Base-by-base conservation (phyloP, 2,797 vertebrate genomes). In the Spinus olivaceus region DNA sequence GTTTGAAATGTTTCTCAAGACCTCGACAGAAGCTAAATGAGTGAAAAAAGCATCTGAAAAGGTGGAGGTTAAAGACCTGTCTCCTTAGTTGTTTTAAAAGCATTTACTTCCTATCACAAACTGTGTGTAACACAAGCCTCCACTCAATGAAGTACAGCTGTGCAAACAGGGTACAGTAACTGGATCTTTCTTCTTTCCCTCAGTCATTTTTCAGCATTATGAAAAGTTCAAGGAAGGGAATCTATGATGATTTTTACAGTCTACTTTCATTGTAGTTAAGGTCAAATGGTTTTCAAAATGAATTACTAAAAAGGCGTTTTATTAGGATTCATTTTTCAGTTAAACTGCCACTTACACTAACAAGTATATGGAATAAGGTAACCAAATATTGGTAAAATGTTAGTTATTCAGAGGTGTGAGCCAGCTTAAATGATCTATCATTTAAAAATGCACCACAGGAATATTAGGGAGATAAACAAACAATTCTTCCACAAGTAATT, bases 71-170 rank as follows among this genome's bases (percentile, higher is more conserved):
- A 94, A 98, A 97, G 97, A 97, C 95, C 85, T 97, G 95, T 97
- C 95, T 97, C 86, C 96, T 97, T 96, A 95, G 92, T 97, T 96
- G 96, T 98, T 98, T 98, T 97, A 98, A 98, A 98, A 98, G 98
- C 97, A 96, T 97, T 97, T 97, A 98, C 98, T 98, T 98, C 98
- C 97, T 97, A 98, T 98, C 96, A 96, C 98, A 98, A 98, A 97
- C 97, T 95, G 96, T 97, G 97, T 96, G 97, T 97, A 97, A 96
- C 98, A 98, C 97, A 98, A 98, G 93, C 96, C 95, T 94, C 92
- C 37, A 93, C 94, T 97, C 96, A 94, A 97, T 97, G 97, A 96
- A 96, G 96, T 90, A 95, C 99, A 99, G 98, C 99, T 99, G 99
- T 98, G 97, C 97, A 99, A 99, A 99, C 98, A 99, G 67, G 39